Percentiles rank a stretch among this genome's conserved stretches.
Conservation (phyloP, 2,888 invertebrate genomes). For the Lithophane semibrunnea region DNA sequence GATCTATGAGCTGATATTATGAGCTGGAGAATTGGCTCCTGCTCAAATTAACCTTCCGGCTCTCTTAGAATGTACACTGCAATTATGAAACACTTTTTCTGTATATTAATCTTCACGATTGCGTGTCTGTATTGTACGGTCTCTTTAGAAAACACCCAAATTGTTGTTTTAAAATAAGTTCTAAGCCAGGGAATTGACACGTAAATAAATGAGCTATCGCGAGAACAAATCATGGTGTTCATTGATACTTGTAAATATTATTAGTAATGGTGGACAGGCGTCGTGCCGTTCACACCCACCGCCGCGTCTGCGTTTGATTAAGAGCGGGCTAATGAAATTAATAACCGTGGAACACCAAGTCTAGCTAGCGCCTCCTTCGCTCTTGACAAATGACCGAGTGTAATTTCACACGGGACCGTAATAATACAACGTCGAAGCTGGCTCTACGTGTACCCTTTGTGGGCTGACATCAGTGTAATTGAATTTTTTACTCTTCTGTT, state of each 20-base stretch:
- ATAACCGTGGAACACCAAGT: conserved; percentile 84
- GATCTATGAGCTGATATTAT: conserved; percentile 85
- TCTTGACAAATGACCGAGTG: conserved; percentile 88
- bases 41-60: conserved; percentile 73
- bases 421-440: conserved; percentile 76
- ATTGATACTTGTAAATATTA: conserved; percentile 76
- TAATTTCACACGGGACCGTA: conserved; percentile 88
- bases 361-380: conserved; percentile 83
- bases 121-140: conserved; percentile 45
- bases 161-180: conserved; percentile 49
- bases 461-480: conserved; percentile 63
- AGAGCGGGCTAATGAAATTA: conserved; percentile 88
- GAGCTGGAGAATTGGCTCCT: conserved; percentile 79
- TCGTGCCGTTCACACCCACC: conserved; percentile 78
- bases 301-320: conserved; percentile 83
- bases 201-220: conserved; percentile 64
- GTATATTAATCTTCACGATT: conserved; percentile 46
- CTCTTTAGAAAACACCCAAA: conserved; percentile 48
- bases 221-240: conserved; percentile 64
- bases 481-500: conserved; percentile 59
- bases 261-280: conserved; percentile 71
- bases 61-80: conserved; percentile 60
- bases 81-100: conserved; percentile 62
- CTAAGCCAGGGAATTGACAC: conserved; percentile 57
- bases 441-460: conserved; percentile 64